Evolutionary conservation across 2,888 invertebrate genomes (phyloP).

Genomic region (Caenorhabditis imperialis): DNA sequence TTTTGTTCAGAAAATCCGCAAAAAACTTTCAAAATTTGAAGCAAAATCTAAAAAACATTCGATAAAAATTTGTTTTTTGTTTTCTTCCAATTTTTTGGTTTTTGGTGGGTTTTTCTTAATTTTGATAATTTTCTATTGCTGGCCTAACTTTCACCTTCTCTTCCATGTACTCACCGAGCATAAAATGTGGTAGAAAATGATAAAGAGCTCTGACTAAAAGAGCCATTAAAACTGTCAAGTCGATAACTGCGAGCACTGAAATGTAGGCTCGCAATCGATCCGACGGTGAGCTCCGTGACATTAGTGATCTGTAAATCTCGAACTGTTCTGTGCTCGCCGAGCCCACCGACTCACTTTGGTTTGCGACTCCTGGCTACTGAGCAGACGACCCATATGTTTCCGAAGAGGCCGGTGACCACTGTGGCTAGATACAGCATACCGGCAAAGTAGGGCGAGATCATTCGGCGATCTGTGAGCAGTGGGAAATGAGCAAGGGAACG

Average conservation of each 20-base stretch:
- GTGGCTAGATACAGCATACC: slow-evolving; percentile 65
- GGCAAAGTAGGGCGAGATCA: slow-evolving; percentile 59
- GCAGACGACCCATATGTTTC: slow-evolving; percentile 76
- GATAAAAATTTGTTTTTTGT: no score
- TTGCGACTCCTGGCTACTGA: slow-evolving; percentile 73
- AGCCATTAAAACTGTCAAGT: slow-evolving; percentile 73
- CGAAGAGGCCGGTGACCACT: slow-evolving; percentile 69
- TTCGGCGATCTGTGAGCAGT: slow-evolving; percentile 9
- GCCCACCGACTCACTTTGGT: slow-evolving; percentile 52
- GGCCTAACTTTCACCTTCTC: no score
- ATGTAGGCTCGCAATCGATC: slow-evolving; percentile 73
- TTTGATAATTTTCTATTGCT: no score
- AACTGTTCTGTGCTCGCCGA: background rate
- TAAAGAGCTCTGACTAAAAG: slow-evolving; percentile 69
- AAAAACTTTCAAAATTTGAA: no score
- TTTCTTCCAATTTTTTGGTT: no score
- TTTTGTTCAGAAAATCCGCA: no score
- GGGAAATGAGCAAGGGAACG: background rate
- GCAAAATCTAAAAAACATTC: no score
- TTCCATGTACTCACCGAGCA: slow-evolving; percentile 65
- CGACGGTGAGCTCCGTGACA: slow-evolving; percentile 59
- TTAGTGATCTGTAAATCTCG: slow-evolving; percentile 53
- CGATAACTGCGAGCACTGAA: slow-evolving; percentile 73
- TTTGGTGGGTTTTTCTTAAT: no score
- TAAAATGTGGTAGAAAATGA: slow-evolving; percentile 71